Percentiles rank a stretch among this genome's conserved stretches.
Conservation (phyloP, 2,113 vertebrate species). For the Perccottus glenii region DNA sequence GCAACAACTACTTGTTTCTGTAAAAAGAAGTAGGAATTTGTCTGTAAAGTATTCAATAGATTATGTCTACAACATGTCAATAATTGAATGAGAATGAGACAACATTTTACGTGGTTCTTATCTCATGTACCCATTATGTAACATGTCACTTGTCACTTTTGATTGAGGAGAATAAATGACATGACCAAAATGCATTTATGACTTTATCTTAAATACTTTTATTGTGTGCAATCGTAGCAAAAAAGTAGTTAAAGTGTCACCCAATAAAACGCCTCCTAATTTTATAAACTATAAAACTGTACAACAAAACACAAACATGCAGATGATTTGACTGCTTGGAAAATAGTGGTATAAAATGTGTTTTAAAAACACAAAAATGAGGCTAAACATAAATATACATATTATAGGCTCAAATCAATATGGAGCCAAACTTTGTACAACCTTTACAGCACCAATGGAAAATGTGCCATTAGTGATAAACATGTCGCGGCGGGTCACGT, state of each 20-base stretch:
- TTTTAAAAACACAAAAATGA: slow-evolving; percentile 39
- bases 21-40: too few relatives aligned
- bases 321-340: slow-evolving; percentile 26
- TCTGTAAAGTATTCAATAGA: too few relatives aligned
- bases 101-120: too few relatives aligned
- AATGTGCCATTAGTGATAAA: neutral
- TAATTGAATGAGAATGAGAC: too few relatives aligned
- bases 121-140: too few relatives aligned
- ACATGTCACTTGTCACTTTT: too few relatives aligned
- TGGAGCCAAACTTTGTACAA: slow-evolving; percentile 28
- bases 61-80: too few relatives aligned
- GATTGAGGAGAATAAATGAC: neutral
- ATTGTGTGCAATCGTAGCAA: slow-evolving; percentile 47
- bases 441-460: slow-evolving; percentile 16
- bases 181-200: neutral
- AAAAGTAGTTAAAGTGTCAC: slow-evolving; percentile 10
- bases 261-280: slow-evolving; percentile 6
- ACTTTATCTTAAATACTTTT: slow-evolving; percentile 28
- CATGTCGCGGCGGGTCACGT: too few relatives aligned
- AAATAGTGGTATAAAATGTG: slow-evolving; percentile 8
- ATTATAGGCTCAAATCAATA: neutral
- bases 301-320: slow-evolving; percentile 40
- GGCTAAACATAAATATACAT: neutral
- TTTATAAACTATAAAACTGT: slow-evolving; percentile 57
- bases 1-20: too few relatives aligned